Percentiles rank a stretch among this genome's conserved stretches.
Conservation (phyloP, 1,140 invertebrate species). For the Hyles vespertilio region DNA sequence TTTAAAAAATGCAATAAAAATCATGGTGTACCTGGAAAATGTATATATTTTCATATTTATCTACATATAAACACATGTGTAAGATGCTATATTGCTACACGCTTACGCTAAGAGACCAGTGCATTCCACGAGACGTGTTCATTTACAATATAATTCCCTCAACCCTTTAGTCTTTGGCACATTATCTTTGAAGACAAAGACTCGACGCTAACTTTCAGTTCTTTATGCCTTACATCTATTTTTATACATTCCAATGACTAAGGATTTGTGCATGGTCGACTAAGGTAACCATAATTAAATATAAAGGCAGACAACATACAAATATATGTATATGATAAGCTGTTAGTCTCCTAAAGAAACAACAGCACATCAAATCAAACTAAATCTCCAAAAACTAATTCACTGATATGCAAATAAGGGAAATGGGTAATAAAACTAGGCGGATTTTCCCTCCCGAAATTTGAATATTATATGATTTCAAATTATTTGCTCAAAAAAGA, state of each 20-base stretch:
- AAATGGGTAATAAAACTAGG: too few relatives aligned
- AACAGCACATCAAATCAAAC: too few relatives aligned
- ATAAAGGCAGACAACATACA: background rate
- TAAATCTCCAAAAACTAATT: too few relatives aligned
- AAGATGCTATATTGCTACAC: constrained; percentile 62
- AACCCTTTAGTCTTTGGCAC: constrained; percentile 70
- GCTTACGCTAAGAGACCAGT: constrained; percentile 65
- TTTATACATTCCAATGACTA: constrained; percentile 33
- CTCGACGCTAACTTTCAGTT: constrained; percentile 57
- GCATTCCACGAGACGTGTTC: constrained; percentile 49
- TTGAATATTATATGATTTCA: too few relatives aligned
- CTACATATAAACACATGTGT: constrained; percentile 72
- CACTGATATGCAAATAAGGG: too few relatives aligned
- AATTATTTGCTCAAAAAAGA: too few relatives aligned
- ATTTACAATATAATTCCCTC: constrained; percentile 45
- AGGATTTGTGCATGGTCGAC: constrained; percentile 19
- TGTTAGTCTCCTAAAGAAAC: too few relatives aligned
- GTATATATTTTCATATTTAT: constrained; percentile 62
- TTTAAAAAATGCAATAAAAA: constrained; percentile 24
- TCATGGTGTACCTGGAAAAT: constrained; percentile 40
- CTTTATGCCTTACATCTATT: constrained; percentile 47
- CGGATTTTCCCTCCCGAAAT: too few relatives aligned
- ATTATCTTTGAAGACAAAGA: constrained; percentile 72
- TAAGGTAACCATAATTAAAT: background rate
- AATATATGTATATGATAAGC: too few relatives aligned